These are phyloP conservation scores for Drymonia ruficornis DNA, from an alignment of 2,888 invertebrate species.

Conservation along the genomic window DNA sequence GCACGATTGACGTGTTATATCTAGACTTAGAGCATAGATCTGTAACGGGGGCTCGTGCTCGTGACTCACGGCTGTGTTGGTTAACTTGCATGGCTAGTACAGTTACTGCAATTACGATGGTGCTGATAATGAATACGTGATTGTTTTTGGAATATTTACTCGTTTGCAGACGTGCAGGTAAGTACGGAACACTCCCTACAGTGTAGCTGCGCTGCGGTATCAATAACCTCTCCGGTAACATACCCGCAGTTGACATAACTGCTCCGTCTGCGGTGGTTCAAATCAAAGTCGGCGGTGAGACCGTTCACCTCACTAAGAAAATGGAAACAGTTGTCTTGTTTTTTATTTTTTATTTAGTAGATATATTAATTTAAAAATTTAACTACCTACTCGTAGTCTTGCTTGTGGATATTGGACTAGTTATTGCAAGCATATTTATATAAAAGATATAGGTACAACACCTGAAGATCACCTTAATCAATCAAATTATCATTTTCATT, in stretches of 20 bases:
- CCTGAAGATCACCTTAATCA: too few species aligned
- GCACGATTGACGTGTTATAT: constrained; percentile 10
- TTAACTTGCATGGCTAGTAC: constrained; percentile 16
- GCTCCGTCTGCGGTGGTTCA: constrained; percentile 1
- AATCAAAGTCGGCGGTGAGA: constrained; percentile 3
- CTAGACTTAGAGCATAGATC: constrained; percentile 16
- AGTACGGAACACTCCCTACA: background rate
- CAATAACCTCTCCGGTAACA: background rate
- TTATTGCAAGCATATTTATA: too few species aligned
- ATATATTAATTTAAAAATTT: too few species aligned
- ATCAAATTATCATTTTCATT: too few species aligned
- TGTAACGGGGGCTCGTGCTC: constrained; percentile 28
- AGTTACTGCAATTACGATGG: constrained; percentile 25
- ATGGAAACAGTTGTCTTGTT: too few species aligned
- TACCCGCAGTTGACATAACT: constrained; percentile 2
- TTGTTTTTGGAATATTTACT: constrained; percentile 1
- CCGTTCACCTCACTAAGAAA: constrained; percentile 1
- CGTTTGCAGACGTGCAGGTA: background rate
- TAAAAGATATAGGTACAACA: too few species aligned
- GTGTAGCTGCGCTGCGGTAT: background rate
- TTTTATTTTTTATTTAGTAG: too few species aligned
- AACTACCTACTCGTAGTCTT: too few species aligned
- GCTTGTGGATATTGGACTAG: too few species aligned
- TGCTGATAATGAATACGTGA: background rate
- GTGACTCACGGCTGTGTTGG: constrained; percentile 16